These are phyloP conservation scores for Dolichopus griseipennis DNA, from an alignment of 2,888 invertebrate genomes.

Conservation along the genomic window DNA sequence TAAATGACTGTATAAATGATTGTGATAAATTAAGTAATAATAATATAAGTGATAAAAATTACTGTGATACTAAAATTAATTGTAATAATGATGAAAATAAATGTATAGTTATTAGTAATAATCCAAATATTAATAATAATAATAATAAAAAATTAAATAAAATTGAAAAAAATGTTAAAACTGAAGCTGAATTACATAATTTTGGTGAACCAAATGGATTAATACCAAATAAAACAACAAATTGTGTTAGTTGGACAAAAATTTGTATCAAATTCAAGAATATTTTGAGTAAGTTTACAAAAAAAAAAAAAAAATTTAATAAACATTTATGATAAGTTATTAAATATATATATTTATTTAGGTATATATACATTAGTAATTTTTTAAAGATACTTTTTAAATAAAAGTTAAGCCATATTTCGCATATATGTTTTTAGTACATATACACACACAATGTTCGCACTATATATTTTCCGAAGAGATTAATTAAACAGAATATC, in stretches of 20 bases:
- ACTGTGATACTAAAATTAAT: constrained; percentile 8
- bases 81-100: constrained; percentile 17
- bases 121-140: constrained; percentile 20
- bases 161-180: background rate
- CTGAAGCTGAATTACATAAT: constrained; percentile 14
- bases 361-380: no score
- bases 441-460: no score
- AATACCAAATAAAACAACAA: constrained; percentile 26
- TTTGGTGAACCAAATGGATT: constrained; percentile 19
- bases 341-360: no score
- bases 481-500: no score
- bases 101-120: no score
- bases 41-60: constrained; percentile 10
- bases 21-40: constrained; percentile 25
- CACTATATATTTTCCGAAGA: no score
- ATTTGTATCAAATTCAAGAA: constrained; percentile 29
- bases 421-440: no score
- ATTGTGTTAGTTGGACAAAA: constrained; percentile 40
- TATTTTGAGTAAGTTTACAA: constrained; percentile 33
- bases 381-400: no score
- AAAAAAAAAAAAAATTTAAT: no score
- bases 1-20: constrained; percentile 18
- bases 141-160: constrained; percentile 13
- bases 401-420: no score
- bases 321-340: no score